These are phyloP conservation scores for Lepilemur septentrionalis DNA, from an alignment of 2,797 vertebrate species.

Conservation along the genomic window DNA sequence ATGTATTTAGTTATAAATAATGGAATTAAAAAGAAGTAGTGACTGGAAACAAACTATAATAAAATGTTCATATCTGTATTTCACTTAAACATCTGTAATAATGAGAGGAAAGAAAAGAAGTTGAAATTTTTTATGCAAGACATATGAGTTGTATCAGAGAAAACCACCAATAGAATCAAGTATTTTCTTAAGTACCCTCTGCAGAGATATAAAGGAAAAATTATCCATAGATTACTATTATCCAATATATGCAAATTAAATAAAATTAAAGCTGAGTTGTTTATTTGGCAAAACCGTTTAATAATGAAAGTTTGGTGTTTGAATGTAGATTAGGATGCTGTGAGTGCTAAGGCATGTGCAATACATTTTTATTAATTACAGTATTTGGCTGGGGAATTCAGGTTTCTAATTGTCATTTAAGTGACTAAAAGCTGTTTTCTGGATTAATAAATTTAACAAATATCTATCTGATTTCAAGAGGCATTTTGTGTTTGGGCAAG, in stretches of 20 bases:
- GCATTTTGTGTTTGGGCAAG: background rate
- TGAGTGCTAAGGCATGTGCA: background rate
- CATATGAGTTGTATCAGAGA: background rate
- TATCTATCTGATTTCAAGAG: conserved; percentile 32
- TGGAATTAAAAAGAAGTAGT: background rate
- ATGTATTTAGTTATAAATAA: background rate
- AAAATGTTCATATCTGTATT: background rate
- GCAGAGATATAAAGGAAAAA: background rate
- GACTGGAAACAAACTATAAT: background rate
- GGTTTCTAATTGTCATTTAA: background rate
- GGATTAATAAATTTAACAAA: conserved; percentile 46
- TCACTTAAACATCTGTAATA: background rate
- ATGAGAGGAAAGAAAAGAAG: background rate
- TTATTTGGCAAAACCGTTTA: background rate
- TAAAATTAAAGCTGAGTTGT: background rate
- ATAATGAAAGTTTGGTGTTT: background rate
- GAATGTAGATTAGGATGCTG: background rate
- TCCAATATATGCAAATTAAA: background rate
- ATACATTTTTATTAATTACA: background rate
- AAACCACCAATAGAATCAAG: background rate
- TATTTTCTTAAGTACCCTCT: background rate
- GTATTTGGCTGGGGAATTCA: background rate
- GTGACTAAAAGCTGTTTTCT: background rate
- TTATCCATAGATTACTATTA: background rate
- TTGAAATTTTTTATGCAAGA: background rate